A percentile compares a stretch with the other conserved stretches of the same genome.
phyloP scores from a whole-genome alignment of 2,888 invertebrate genomes.

The Odontocolon sp. region DNA sequence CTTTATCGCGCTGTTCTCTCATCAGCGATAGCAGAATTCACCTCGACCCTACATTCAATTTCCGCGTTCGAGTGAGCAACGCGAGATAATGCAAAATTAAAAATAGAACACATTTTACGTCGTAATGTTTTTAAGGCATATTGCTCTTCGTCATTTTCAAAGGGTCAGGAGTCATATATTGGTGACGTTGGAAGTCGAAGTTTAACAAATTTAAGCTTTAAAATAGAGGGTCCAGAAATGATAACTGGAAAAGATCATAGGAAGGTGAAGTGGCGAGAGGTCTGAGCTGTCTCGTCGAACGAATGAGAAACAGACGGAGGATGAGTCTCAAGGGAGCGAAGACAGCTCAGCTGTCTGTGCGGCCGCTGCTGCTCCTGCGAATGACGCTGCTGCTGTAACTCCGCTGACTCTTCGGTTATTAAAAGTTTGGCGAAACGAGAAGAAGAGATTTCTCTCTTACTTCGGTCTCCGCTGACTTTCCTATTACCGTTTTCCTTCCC shows the following conservation, averaged over 20 bases:
- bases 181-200: too few relatives aligned
- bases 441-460: conserved; percentile 27
- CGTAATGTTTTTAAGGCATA: too few relatives aligned
- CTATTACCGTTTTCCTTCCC: conserved; percentile 31
- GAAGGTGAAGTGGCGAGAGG: conserved; percentile 38
- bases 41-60: conserved; percentile 6
- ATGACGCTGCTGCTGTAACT: neutral
- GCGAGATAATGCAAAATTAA: too few relatives aligned
- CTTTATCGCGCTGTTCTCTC: conserved; percentile 52
- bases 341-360: conserved; percentile 32
- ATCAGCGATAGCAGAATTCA: conserved; percentile 3
- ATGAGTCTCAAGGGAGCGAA: conserved; percentile 35
- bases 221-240: conserved; percentile 30
- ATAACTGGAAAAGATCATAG: conserved; percentile 55
- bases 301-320: conserved; percentile 38
- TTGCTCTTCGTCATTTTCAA: too few relatives aligned
- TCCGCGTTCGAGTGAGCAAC: too few relatives aligned
- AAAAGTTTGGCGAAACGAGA: conserved; percentile 44
- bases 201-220: neutral
- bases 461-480: conserved; percentile 23
- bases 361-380: conserved; percentile 9
- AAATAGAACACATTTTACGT: too few relatives aligned
- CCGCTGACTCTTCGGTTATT: conserved; percentile 49
- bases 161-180: too few relatives aligned
- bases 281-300: conserved; percentile 14